These are phyloP conservation scores for Anolis carolinensis DNA, from an alignment of 2,113 vertebrate genomes.

Conservation along the genomic window DNA sequence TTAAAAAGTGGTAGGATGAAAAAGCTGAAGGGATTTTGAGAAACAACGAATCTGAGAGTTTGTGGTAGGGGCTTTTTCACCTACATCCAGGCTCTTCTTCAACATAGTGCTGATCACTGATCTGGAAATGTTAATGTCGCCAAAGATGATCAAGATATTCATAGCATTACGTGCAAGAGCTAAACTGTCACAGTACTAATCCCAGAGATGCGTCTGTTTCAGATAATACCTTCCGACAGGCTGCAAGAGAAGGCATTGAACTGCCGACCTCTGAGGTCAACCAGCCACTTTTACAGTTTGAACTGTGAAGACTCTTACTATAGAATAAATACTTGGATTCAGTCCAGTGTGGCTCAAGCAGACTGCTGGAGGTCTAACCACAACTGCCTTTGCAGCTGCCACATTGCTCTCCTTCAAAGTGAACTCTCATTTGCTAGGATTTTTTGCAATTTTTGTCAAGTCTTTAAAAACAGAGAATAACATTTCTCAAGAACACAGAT, in stretches of 20 bases:
- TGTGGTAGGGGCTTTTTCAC: no score
- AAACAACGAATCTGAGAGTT: no score
- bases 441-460: not conserved
- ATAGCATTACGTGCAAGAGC: not conserved
- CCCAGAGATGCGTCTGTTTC: not conserved
- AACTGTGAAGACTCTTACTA: not conserved
- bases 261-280: not conserved
- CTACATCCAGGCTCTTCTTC: not conserved
- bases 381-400: not conserved
- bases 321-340: not conserved
- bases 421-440: not conserved
- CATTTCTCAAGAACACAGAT: not conserved
- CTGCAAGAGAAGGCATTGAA: constrained; percentile 2
- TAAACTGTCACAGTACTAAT: not conserved
- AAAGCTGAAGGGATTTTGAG: no score
- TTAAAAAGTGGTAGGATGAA: no score
- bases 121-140: not conserved
- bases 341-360: not conserved
- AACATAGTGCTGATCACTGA: not conserved
- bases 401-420: not conserved
- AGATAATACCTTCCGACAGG: constrained; percentile 16
- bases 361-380: not conserved
- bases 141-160: not conserved
- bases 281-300: constrained; percentile 1
- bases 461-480: not conserved